Percentiles rank a stretch among this genome's conserved stretches.
These are phyloP conservation scores for Megaptera novaeangliae DNA, from an alignment of 2,113 vertebrate species.

Conservation along the genomic window DNA sequence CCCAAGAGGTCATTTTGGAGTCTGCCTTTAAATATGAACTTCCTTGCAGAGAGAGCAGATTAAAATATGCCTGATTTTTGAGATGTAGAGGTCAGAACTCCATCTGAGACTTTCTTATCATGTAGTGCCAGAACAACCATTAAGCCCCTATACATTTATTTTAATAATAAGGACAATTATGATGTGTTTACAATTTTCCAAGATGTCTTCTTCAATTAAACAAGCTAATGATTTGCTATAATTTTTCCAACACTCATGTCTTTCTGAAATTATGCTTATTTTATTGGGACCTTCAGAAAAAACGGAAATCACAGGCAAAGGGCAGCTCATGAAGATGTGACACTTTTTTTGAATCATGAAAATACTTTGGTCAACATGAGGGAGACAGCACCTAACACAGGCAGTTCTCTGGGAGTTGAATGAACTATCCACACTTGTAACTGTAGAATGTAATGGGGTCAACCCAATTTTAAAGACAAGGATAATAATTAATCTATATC, in stretches of 20 bases:
- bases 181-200: not conserved
- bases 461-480: not conserved
- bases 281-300: not conserved
- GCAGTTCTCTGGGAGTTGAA: not conserved
- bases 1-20: not conserved
- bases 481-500: not conserved
- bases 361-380: not conserved
- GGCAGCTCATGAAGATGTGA: fast-evolving
- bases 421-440: not conserved
- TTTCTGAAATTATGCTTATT: not conserved
- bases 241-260: not conserved
- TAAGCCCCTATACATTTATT: not conserved
- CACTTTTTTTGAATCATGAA: not conserved
- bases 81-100: not conserved
- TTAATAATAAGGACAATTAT: not conserved
- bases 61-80: not conserved
- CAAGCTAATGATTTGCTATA: not conserved
- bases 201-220: not conserved
- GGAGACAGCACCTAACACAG: not conserved
- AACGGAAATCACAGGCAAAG: not conserved
- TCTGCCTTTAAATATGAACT: not conserved
- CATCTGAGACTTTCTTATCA: not conserved
- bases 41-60: not conserved
- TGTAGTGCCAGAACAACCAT: not conserved
- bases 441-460: not conserved